Percentiles rank a stretch among this genome's conserved stretches.
phyloP scores from a whole-genome alignment of 2,797 vertebrate species.

The Craterocephalus amniculus region DNA sequence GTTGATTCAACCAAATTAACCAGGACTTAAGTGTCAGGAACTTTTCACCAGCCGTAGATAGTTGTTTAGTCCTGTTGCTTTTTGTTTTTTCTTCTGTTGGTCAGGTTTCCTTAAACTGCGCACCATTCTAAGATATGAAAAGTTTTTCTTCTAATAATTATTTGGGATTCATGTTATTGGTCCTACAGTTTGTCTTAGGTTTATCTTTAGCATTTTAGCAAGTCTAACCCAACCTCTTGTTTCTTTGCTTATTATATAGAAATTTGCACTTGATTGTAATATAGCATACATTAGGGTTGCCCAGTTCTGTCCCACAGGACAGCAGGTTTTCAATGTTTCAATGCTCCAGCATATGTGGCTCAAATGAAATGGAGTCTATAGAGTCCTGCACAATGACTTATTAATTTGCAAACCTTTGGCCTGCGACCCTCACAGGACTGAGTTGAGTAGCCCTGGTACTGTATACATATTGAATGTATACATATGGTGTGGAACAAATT shows the following conservation, averaged over 20 bases:
- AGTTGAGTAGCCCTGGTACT: too few species aligned
- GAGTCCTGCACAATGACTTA: not conserved
- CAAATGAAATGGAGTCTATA: not conserved
- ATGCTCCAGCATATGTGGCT: not conserved
- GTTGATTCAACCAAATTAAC: not conserved
- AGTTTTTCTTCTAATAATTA: too few species aligned
- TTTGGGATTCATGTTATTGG: too few species aligned
- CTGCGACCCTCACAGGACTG: too few species aligned
- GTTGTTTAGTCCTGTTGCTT: not conserved
- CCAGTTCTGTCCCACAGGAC: not conserved
- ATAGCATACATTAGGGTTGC: not conserved
- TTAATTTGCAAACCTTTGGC: not conserved
- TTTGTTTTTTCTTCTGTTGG: not conserved
- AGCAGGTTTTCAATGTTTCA: not conserved
- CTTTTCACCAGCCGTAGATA: not conserved
- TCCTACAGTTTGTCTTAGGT: too few species aligned
- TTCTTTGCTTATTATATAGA: too few species aligned
- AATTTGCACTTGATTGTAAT: too few species aligned
- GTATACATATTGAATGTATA: too few species aligned
- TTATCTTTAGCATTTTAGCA: too few species aligned
- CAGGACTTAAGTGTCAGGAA: not conserved
- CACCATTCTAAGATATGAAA: too few species aligned
- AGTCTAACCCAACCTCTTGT: too few species aligned
- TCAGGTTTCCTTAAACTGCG: too few species aligned
- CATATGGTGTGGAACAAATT: not conserved